phyloP scores from a whole-genome alignment of 2,113 vertebrate genomes.

The Salvelinus fontinalis region DNA sequence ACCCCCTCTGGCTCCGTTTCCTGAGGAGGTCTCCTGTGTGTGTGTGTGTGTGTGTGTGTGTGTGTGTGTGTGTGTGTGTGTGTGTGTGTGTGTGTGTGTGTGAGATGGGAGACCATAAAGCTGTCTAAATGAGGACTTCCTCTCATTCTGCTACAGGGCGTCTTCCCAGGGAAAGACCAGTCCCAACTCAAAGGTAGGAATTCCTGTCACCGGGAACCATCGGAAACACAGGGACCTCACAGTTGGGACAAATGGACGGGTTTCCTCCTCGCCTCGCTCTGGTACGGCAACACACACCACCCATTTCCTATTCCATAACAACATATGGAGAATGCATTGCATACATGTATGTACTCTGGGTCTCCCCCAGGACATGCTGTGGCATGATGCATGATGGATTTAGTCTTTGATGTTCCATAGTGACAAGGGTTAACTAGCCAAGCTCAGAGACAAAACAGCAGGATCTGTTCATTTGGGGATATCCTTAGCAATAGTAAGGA shows the following conservation, averaged over 20 bases:
- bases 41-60: conserved; percentile 16
- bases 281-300: conserved; percentile 7
- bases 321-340: too few relatives aligned
- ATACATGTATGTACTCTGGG: too few relatives aligned
- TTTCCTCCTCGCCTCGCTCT: conserved; percentile 40
- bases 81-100: conserved; percentile 53
- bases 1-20: conserved; percentile 78
- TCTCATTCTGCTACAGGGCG: conserved; percentile 89
- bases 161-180: conserved; percentile 86
- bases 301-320: too few relatives aligned
- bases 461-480: too few relatives aligned
- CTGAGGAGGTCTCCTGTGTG: conserved; percentile 77
- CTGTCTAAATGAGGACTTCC: conserved; percentile 97
- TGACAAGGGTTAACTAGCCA: too few relatives aligned
- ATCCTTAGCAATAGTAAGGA: too few relatives aligned
- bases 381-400: too few relatives aligned
- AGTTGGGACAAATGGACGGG: conserved; percentile 45
- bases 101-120: conserved; percentile 83
- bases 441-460: too few relatives aligned
- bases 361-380: too few relatives aligned
- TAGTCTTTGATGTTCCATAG: not conserved
- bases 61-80: not conserved
- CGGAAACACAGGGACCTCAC: conserved; percentile 64
- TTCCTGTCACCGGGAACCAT: conserved; percentile 88
- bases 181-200: conserved; percentile 80